Percentiles rank a stretch among this genome's conserved stretches.
Conservation (phyloP, 2,888 invertebrate genomes). For the Oscheius sp. region DNA sequence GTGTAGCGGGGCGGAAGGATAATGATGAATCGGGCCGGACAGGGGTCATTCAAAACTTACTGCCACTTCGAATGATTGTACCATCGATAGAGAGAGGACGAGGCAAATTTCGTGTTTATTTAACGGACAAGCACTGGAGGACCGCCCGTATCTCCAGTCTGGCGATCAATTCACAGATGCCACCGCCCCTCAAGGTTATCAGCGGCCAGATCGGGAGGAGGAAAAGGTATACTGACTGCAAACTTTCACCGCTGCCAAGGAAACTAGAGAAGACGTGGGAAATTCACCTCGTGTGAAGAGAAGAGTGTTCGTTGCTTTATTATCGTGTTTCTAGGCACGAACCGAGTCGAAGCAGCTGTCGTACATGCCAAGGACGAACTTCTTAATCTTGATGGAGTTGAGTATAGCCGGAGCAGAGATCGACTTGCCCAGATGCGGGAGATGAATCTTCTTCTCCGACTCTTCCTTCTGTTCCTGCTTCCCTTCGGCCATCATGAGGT, state of each 20-base stretch:
- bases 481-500: constrained; percentile 8
- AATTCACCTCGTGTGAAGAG: neutral
- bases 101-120: constrained; percentile 19
- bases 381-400: too few species aligned
- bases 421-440: too few species aligned
- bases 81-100: constrained; percentile 1
- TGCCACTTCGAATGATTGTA: constrained; percentile 19
- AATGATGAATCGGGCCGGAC: neutral
- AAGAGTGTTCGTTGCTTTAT: constrained; percentile 6
- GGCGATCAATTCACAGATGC: constrained; percentile 20
- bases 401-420: too few species aligned
- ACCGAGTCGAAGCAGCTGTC: constrained; percentile 9
- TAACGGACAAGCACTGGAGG: constrained; percentile 1
- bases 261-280: too few species aligned
- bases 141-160: constrained; percentile 13
- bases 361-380: constrained; percentile 7
- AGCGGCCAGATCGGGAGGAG: neutral
- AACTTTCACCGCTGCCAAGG: too few species aligned
- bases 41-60: constrained; percentile 7
- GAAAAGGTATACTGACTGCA: neutral
- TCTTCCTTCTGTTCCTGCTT: neutral
- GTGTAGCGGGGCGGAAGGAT: constrained; percentile 25
- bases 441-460: constrained; percentile 10
- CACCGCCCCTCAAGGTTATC: constrained; percentile 27
- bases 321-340: constrained; percentile 7